Evolutionary conservation across 2,113 vertebrate genomes (phyloP).

Genomic region (Ictidomys tridecemlineatus): DNA sequence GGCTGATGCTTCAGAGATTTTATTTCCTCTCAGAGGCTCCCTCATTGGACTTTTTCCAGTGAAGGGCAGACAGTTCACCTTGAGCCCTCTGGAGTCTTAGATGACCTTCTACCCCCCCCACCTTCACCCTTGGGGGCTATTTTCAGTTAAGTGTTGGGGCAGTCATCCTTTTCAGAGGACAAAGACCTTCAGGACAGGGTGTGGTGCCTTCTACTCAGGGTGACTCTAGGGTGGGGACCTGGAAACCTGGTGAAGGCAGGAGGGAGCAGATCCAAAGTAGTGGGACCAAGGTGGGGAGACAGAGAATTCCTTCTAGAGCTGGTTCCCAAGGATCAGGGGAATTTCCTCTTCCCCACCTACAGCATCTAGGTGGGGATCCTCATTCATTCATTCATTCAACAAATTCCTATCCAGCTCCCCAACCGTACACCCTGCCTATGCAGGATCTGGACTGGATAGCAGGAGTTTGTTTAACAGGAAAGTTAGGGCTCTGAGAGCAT

Average conservation of each 20-base stretch:
- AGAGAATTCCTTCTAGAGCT: neutral
- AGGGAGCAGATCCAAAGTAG: neutral
- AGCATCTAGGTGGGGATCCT: neutral
- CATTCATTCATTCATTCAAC: neutral
- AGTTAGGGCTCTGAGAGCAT: neutral
- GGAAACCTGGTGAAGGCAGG: neutral
- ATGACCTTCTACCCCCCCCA: no score
- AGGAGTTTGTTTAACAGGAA: slow-evolving; percentile 44
- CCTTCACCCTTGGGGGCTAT: neutral
- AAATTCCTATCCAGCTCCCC: neutral
- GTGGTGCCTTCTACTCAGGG: neutral
- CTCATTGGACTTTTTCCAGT: neutral
- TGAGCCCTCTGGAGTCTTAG: neutral
- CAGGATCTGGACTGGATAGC: neutral
- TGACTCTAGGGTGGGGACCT: neutral
- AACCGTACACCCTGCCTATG: no score
- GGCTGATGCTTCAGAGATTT: neutral
- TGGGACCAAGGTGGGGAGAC: neutral
- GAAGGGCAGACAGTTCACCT: neutral
- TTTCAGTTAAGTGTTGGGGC: neutral
- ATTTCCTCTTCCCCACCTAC: neutral
- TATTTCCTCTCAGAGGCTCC: neutral
- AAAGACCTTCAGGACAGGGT: no score
- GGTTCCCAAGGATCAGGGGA: neutral
- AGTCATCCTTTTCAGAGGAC: neutral